Conservation (phyloP, 2,113 vertebrate species). For the Perca flavescens region DNA sequence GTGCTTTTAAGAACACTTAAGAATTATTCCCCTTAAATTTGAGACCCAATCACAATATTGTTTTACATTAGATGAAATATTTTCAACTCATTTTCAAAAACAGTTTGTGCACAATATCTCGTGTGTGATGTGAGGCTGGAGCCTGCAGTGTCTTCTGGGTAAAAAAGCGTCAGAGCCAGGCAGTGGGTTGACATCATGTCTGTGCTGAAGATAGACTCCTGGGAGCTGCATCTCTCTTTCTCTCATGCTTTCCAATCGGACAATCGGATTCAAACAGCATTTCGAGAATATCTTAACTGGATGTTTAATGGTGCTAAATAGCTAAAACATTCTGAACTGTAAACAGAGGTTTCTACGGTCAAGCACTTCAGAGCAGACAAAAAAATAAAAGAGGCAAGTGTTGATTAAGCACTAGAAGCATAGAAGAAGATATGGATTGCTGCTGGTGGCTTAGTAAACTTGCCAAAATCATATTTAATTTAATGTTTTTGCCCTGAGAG, state of each 20-base stretch:
- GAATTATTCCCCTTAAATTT: neutral
- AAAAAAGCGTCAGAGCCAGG: conserved; percentile 24
- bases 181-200: conserved; percentile 58
- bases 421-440: neutral
- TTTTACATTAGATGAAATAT: conserved; percentile 4
- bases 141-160: conserved; percentile 43
- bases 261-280: neutral
- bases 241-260: neutral
- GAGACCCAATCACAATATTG: neutral
- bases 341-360: neutral
- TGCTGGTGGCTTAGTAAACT: neutral
- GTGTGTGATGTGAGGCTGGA: conserved; percentile 19
- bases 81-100: neutral
- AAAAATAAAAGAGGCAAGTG: neutral
- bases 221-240: neutral
- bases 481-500: neutral
- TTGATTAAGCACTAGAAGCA: neutral
- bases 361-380: neutral
- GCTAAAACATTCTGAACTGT: neutral
- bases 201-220: conserved; percentile 7
- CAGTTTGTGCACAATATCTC: neutral
- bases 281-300: neutral
- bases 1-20: neutral
- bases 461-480: neutral
- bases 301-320: neutral